These are phyloP conservation scores for Piliocolobus tephrosceles DNA, from an alignment of 2,113 vertebrate genomes.

Conservation along the genomic window DNA sequence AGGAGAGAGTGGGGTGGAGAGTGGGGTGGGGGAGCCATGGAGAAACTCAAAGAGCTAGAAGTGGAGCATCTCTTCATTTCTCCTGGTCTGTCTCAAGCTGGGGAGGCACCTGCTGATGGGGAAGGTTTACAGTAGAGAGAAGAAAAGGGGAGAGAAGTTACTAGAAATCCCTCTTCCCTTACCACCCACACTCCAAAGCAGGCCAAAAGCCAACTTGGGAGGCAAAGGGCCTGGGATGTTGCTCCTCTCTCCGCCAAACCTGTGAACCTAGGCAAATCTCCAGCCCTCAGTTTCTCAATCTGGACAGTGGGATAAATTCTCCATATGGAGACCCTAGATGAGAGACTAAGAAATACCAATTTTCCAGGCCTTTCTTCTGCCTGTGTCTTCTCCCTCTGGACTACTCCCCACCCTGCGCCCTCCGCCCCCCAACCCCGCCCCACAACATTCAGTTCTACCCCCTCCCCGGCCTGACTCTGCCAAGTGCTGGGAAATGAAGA, in stretches of 20 bases:
- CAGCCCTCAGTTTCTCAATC: background rate
- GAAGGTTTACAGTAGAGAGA: background rate
- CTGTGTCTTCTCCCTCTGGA: background rate
- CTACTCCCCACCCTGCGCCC: background rate
- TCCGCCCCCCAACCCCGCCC: no score
- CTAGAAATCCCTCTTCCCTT: background rate
- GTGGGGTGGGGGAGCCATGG: background rate
- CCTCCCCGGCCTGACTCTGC: background rate
- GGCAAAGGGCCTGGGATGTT: background rate
- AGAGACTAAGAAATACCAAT: background rate
- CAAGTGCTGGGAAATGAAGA: slow-evolving; percentile 70
- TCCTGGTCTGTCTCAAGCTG: background rate
- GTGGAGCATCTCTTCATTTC: background rate
- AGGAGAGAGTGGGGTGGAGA: background rate
- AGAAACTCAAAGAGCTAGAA: background rate
- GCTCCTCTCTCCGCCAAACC: background rate
- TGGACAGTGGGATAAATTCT: background rate
- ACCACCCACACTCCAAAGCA: background rate
- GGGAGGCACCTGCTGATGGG: background rate
- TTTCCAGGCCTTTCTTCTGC: background rate
- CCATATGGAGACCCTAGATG: background rate
- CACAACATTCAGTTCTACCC: background rate
- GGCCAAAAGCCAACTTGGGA: background rate
- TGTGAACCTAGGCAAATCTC: background rate
- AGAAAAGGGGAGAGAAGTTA: background rate